These are phyloP conservation scores for Andricus grossulariae DNA, from an alignment of 1,140 invertebrate species.

Conservation along the genomic window DNA sequence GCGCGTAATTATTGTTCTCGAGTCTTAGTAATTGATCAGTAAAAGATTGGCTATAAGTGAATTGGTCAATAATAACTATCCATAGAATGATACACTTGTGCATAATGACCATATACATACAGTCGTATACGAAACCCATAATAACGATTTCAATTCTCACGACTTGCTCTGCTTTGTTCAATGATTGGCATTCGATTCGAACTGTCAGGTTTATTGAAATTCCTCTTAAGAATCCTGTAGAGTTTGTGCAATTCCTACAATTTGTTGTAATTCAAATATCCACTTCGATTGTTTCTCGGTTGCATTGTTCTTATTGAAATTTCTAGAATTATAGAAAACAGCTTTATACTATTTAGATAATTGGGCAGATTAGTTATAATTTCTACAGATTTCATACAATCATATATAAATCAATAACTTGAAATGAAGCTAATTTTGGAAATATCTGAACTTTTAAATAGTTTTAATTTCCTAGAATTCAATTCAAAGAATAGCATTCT, in stretches of 20 bases:
- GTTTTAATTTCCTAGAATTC: too few species aligned
- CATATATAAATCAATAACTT: too few species aligned
- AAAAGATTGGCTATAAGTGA: neutral
- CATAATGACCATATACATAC: neutral
- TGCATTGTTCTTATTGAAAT: too few species aligned
- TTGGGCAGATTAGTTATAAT: too few species aligned
- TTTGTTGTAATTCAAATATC: neutral
- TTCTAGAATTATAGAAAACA: too few species aligned
- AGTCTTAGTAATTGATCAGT: slow-evolving; percentile 6
- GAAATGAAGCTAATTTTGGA: too few species aligned
- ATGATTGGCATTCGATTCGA: neutral
- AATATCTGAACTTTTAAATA: too few species aligned
- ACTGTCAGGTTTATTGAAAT: neutral
- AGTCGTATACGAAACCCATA: neutral
- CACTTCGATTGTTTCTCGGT: too few species aligned
- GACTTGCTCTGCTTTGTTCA: slow-evolving; percentile 1
- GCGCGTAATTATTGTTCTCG: slow-evolving; percentile 6
- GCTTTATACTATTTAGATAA: too few species aligned
- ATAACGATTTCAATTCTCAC: slow-evolving; percentile 10
- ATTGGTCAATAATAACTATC: slow-evolving; percentile 4
- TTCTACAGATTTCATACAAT: too few species aligned
- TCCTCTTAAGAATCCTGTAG: neutral
- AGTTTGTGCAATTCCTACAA: neutral
- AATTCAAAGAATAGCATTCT: too few species aligned
- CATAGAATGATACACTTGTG: neutral